A percentile compares a stretch with the other conserved stretches of the same genome.
Evolutionary conservation across 2,888 invertebrate genomes (phyloP).

Genomic region (Nomada goodeniana): DNA sequence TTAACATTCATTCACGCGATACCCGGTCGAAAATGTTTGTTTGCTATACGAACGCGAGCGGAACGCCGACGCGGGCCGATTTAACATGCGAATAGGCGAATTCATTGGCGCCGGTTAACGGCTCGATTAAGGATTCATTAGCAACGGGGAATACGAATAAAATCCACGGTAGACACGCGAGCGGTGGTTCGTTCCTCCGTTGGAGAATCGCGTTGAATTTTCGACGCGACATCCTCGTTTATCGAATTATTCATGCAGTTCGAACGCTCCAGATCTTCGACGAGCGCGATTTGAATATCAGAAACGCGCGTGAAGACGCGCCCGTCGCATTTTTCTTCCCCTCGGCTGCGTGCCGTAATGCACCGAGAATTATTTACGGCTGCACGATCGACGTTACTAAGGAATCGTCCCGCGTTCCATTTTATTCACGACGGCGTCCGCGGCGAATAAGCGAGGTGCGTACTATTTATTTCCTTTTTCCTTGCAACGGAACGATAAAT

Average conservation of each 20-base stretch:
- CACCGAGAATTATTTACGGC: conserved; percentile 22
- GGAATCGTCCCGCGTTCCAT: not conserved
- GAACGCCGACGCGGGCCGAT: not conserved
- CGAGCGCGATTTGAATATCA: conserved; percentile 51
- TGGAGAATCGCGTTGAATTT: conserved; percentile 16
- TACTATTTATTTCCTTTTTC: not conserved
- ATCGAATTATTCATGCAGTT: conserved; percentile 57
- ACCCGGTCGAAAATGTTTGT: not conserved
- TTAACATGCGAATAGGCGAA: conserved; percentile 5
- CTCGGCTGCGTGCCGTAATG: not conserved
- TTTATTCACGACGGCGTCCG: not conserved
- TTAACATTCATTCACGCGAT: conserved; percentile 7
- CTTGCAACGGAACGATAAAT: not conserved
- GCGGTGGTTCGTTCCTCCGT: not conserved
- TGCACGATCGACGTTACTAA: not conserved
- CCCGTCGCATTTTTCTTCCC: not conserved
- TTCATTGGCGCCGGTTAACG: conserved; percentile 11
- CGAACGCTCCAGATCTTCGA: conserved; percentile 15
- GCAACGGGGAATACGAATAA: not conserved
- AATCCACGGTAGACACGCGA: not conserved
- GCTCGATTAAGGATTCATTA: conserved; percentile 35
- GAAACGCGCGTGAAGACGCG: conserved; percentile 20
- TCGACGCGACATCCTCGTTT: conserved; percentile 19
- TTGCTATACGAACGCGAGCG: not conserved
- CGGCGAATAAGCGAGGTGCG: not conserved